phyloP scores from a whole-genome alignment of 2,888 invertebrate species.

The Acleris laterana region DNA sequence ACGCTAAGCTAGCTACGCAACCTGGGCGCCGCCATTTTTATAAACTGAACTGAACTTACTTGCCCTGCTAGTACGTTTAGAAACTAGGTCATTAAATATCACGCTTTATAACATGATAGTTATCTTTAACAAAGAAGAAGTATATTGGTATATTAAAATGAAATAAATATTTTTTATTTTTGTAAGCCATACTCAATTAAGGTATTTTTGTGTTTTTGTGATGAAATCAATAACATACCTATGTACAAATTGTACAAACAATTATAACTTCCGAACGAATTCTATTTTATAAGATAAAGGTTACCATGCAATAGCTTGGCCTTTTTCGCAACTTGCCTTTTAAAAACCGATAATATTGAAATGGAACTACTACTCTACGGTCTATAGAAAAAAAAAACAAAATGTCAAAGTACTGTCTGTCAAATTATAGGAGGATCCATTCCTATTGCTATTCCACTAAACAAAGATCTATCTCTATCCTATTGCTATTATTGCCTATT shows the following conservation, averaged over 20 bases:
- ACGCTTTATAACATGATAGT: no score
- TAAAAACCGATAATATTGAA: conserved; percentile 2
- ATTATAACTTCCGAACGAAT: conserved; percentile 13
- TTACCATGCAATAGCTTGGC: conserved; percentile 15
- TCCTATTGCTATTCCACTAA: no score
- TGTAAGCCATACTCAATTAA: no score
- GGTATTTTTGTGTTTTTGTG: no score
- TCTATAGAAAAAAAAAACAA: conserved; percentile 7
- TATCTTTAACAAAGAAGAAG: no score
- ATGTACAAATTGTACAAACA: neutral
- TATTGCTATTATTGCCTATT: neutral
- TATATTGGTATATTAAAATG: no score
- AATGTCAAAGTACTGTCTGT: conserved; percentile 27
- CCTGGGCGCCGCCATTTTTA: conserved; percentile 66
- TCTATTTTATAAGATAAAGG: conserved; percentile 34
- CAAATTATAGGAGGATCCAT: conserved; percentile 5
- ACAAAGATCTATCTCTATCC: no score
- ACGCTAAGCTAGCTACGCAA: conserved; percentile 49
- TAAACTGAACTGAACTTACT: neutral
- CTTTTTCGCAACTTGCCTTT: neutral
- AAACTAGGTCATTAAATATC: neutral
- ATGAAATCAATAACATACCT: no score
- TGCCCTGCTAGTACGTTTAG: neutral
- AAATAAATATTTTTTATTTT: no score
- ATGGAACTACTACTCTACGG: neutral